phyloP scores from a whole-genome alignment of 2,797 vertebrate genomes.

The Chelidonichthys spinosus region DNA sequence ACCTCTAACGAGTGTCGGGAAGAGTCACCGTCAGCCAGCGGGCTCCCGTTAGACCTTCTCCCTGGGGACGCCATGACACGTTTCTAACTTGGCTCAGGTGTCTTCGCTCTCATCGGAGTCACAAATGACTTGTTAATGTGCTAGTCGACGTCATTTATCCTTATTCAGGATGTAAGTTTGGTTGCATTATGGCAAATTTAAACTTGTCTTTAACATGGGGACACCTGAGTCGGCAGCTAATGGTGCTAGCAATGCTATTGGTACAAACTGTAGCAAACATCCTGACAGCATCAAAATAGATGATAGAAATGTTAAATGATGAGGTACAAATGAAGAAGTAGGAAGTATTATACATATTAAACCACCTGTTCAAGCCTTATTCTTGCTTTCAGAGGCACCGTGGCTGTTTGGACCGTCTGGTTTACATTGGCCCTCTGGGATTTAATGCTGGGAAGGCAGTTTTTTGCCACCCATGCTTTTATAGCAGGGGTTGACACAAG shows the following conservation, averaged over 20 bases:
- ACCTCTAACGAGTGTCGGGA: constrained; percentile 50
- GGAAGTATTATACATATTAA: neutral
- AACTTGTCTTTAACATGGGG: neutral
- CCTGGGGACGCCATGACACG: constrained; percentile 15
- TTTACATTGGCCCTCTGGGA: neutral
- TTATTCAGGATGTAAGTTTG: neutral
- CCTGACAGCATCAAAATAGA: too few relatives aligned
- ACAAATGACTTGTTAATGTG: neutral
- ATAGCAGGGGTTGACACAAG: neutral
- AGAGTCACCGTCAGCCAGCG: constrained; percentile 49
- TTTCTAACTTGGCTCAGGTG: constrained; percentile 36
- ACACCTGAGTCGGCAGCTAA: too few relatives aligned
- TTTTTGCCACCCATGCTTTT: neutral
- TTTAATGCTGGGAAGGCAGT: neutral
- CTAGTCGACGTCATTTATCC: neutral
- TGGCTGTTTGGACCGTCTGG: neutral
- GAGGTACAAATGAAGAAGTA: too few relatives aligned
- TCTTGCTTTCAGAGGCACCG: neutral
- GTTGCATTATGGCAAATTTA: neutral
- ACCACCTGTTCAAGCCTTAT: neutral
- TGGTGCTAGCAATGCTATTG: too few relatives aligned
- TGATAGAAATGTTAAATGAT: too few relatives aligned
- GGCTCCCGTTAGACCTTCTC: constrained; percentile 13
- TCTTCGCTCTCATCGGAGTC: neutral
- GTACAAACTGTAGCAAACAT: too few relatives aligned